Conservation (phyloP, 64 coral and sea anemone genomes). For the Acropora tenuis region DNA sequence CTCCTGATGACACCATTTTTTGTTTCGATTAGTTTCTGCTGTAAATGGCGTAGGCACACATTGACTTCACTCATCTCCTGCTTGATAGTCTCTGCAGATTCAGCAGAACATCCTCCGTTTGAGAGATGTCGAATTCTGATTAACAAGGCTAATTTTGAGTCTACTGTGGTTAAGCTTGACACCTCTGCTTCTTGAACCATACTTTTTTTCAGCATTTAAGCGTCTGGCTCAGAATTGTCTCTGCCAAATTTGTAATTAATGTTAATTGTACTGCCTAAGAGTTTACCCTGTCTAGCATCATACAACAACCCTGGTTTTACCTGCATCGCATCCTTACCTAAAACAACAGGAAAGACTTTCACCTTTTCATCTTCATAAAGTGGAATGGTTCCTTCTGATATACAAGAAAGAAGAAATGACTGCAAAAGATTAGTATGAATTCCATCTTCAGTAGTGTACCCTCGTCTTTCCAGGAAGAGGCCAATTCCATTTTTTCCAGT, state of each 20-base stretch:
- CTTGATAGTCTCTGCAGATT: conserved; percentile 47
- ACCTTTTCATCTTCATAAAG: too few relatives aligned
- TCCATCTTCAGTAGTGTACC: conserved; percentile 74
- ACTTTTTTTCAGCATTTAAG: conserved; percentile 58
- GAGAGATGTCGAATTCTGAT: conserved; percentile 34
- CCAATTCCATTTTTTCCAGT: conserved; percentile 80
- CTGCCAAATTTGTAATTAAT: neutral
- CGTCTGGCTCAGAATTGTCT: conserved; percentile 31
- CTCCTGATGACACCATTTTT: conserved; percentile 49
- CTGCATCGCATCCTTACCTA: conserved; percentile 50
- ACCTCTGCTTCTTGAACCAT: conserved; percentile 63
- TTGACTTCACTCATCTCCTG: conserved; percentile 39
- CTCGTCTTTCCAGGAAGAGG: conserved; percentile 73
- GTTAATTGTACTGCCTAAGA: conserved; percentile 58
- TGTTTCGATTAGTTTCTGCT: conserved; percentile 61
- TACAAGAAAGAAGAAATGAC: conserved; percentile 19
- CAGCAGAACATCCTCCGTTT: conserved; percentile 22
- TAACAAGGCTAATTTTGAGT: conserved; percentile 36
- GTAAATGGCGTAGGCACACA: conserved; percentile 52
- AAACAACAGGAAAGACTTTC: neutral
- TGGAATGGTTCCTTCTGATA: too few relatives aligned
- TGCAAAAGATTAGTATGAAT: neutral
- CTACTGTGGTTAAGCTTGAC: conserved; percentile 2
- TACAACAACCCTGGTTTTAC: conserved; percentile 72
- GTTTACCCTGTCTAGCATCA: conserved; percentile 69